Conservation (phyloP, 2,113 vertebrate genomes). For the Haemorhous mexicanus region DNA sequence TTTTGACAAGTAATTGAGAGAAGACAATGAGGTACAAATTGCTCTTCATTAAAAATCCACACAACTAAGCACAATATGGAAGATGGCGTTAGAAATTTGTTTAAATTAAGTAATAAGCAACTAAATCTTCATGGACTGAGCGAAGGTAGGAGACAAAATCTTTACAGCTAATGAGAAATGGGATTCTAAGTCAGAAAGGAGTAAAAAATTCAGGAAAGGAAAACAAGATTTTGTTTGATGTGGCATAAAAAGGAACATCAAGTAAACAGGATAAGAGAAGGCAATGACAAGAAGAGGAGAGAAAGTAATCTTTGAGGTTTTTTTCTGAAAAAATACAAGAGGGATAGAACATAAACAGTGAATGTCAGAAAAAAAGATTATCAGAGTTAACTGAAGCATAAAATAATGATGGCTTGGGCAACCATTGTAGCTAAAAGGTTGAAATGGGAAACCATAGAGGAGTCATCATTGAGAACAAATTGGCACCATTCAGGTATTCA, state of each 20-base stretch:
- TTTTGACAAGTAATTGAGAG: conserved; percentile 5
- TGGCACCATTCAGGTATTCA: neutral
- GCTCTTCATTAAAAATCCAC: conserved; percentile 2
- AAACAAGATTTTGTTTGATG: neutral
- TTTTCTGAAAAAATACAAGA: neutral
- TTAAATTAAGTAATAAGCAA: neutral
- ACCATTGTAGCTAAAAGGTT: neutral
- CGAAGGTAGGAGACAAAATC: neutral
- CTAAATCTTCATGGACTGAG: neutral
- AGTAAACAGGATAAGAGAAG: neutral
- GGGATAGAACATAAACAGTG: neutral
- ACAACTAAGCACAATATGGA: neutral
- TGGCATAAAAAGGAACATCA: neutral
- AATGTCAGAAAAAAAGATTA: neutral
- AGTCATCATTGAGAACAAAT: neutral
- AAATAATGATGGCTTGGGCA: neutral
- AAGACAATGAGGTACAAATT: neutral
- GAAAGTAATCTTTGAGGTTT: neutral
- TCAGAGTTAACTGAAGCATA: neutral
- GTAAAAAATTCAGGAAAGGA: neutral
- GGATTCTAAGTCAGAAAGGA: neutral
- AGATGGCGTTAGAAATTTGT: neutral
- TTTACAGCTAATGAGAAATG: neutral
- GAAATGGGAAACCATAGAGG: neutral
- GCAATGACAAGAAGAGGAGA: neutral